These are phyloP conservation scores for Ceratoteleas bidentatus DNA, from an alignment of 1,140 invertebrate species.

Conservation along the genomic window DNA sequence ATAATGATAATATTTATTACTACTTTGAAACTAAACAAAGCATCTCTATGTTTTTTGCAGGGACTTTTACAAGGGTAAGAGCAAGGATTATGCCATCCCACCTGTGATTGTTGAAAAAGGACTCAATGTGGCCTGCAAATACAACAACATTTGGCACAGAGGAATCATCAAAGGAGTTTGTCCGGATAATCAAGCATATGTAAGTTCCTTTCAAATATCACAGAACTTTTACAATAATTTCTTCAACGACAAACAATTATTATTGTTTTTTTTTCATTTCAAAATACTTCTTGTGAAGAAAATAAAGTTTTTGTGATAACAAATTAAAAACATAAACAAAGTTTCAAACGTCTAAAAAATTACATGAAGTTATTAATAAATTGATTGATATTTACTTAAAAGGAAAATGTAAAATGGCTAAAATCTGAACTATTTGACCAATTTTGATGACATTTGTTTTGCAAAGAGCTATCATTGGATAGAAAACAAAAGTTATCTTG, in stretches of 20 bases:
- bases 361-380: slow-evolving; percentile 4
- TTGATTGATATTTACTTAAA: slow-evolving; percentile 15
- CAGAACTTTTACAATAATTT: no score
- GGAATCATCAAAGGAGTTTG: slow-evolving; percentile 72
- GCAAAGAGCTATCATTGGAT: no score
- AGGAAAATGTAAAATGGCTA: no score
- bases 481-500: no score
- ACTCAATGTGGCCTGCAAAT: slow-evolving; percentile 74
- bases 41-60: slow-evolving; percentile 57
- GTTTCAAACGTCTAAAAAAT: not conserved
- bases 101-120: slow-evolving; percentile 70
- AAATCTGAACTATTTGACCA: no score
- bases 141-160: slow-evolving; percentile 74
- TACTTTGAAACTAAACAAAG: no score
- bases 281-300: no score
- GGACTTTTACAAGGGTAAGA: slow-evolving; percentile 66
- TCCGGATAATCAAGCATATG: slow-evolving; percentile 57
- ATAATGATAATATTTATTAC: not conserved
- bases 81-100: slow-evolving; percentile 68
- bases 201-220: no score
- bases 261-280: no score
- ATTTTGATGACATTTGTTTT: no score
- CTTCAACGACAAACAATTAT: no score
- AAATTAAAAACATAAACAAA: slow-evolving; percentile 13
- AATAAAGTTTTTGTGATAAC: slow-evolving; percentile 2